Conservation (phyloP, 2,113 vertebrate species). For the Antechinus flavipes region DNA sequence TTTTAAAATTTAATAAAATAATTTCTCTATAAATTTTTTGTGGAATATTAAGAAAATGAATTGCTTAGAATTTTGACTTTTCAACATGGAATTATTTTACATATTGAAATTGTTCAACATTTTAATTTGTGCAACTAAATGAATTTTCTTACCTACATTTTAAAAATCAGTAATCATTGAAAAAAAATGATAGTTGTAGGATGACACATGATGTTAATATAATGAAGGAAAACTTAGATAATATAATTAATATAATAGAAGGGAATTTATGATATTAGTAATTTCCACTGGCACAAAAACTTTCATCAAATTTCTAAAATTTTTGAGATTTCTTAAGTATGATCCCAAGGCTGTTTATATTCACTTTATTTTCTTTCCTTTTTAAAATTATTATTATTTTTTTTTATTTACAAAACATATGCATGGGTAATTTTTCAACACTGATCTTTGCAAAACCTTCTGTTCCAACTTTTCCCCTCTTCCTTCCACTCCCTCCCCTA, state of each 20-base stretch:
- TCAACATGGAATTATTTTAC: not conserved
- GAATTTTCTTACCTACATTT: not conserved
- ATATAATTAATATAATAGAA: not conserved
- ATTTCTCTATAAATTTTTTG: not conserved
- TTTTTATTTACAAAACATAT: no score
- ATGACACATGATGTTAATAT: not conserved
- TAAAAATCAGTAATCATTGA: not conserved
- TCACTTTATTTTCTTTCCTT: no score
- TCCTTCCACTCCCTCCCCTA: no score
- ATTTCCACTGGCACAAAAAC: slow-evolving; percentile 64
- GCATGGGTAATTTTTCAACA: no score
- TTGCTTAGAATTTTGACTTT: not conserved
- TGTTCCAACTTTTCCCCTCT: no score
- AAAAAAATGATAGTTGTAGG: not conserved
- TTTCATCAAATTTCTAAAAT: slow-evolving; percentile 7
- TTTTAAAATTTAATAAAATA: no score
- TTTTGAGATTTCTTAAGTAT: slow-evolving; percentile 56
- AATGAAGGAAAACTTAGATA: no score
- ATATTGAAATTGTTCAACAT: not conserved
- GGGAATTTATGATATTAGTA: not conserved
- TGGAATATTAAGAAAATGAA: not conserved
- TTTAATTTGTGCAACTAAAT: not conserved
- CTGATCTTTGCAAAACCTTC: no score
- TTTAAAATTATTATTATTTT: no score
- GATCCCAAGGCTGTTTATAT: no score